phyloP scores from a whole-genome alignment of 2,888 invertebrate genomes.

The Drosophila parthenogenetica region DNA sequence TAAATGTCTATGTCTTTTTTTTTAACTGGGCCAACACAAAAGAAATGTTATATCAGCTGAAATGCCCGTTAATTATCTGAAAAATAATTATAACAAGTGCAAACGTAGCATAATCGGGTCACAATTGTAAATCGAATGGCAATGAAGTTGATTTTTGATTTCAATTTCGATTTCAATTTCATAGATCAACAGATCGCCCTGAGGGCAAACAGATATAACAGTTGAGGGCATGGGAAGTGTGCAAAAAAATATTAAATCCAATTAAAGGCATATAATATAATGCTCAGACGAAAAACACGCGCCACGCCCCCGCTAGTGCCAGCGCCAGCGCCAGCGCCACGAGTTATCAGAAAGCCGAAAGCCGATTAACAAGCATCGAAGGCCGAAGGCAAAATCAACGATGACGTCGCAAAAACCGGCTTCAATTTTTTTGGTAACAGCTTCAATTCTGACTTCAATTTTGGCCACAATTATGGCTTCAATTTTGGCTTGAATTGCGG shows the following conservation, averaged over 20 bases:
- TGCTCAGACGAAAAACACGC: conserved; percentile 35
- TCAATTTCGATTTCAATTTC: conserved; percentile 37
- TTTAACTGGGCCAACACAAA: conserved; percentile 8
- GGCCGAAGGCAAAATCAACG: conserved; percentile 34
- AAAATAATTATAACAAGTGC: conserved; percentile 69
- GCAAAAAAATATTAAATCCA: conserved; percentile 67
- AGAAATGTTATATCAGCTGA: conserved; percentile 36
- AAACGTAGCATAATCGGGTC: conserved; percentile 38
- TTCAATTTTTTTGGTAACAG: conserved; percentile 16
- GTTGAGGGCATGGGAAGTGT: conserved; percentile 37
- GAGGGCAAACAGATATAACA: conserved; percentile 7
- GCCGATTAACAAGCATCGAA: conserved; percentile 51
- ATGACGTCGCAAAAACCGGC: conserved; percentile 67
- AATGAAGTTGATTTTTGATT: conserved; percentile 40
- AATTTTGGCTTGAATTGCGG: conserved; percentile 10
- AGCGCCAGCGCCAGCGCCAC: conserved; percentile 32
- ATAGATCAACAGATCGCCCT: conserved; percentile 46
- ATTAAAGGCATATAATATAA: conserved; percentile 67
- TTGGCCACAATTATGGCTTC: conserved; percentile 20
- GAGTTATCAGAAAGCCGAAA: conserved; percentile 55
- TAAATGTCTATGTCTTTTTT: conserved; percentile 10
- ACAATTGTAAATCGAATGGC: conserved; percentile 45
- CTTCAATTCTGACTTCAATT: conserved; percentile 16
- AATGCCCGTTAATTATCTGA: conserved; percentile 61
- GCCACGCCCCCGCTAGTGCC: conserved; percentile 14